Base-by-base conservation (phyloP, 2,888 invertebrate genomes). In the Eretmocerus hayati region DNA sequence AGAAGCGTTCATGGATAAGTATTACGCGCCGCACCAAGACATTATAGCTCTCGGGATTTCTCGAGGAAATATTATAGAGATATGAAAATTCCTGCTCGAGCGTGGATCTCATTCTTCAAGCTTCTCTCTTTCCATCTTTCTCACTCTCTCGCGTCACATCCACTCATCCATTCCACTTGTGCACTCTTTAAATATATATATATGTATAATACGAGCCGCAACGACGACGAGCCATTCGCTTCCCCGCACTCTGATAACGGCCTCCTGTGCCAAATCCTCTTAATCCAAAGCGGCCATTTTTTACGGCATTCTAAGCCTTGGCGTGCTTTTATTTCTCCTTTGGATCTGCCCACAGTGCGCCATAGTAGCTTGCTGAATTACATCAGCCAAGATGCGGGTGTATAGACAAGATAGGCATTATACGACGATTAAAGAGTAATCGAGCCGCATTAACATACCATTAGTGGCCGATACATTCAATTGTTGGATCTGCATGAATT, bases 201-300 rank as follows among this genome's bases (percentile, higher is more conserved):
- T n/a, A n/a, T n/a, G n/a, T n/a, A n/a, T n/a, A n/a, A n/a, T n/a
- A n/a, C n/a, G n/a, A n/a, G n/a, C n/a, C n/a, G n/a, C n/a, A 22
- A 39, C 32, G 16, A 39, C 35, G 41, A 39, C 48, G 46, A 48
- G 52, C 55, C 50, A 54, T 58, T 50, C 43, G 54, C 46, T n/a
- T n/a, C n/a, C n/a, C n/a, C n/a, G n/a, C n/a, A n/a, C n/a, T n/a
- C 49, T 53, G 58, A 61, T 61, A 59, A 55, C 56, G 56, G 44
- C 48, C 45, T 50, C 33, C n/a, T n/a, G n/a, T n/a, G 50, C 48
- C 53, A 59, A 54, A 57, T 59, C 56, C 56, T 53, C 56, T 59
- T 60, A 60, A 60, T 59, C 54, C 50, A 55, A 47, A 57, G 46
- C 49, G 54, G 51, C 57, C 54, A 56, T 59, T 56, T 59, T 56